Evolutionary conservation across 2,888 invertebrate genomes (phyloP).

Genomic region (Odontocolon sp.): DNA sequence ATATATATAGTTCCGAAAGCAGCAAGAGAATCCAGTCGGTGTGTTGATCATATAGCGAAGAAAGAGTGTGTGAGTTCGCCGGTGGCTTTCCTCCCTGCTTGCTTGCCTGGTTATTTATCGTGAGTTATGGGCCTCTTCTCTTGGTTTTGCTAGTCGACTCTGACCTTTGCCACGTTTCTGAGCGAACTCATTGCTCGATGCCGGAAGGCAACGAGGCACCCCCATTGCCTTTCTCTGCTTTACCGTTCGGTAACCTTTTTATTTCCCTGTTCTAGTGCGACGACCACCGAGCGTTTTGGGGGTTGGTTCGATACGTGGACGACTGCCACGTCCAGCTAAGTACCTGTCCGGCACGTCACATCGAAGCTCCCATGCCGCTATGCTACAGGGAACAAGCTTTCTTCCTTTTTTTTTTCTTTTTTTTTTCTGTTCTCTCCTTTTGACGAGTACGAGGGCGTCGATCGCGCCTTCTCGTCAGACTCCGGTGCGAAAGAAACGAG

Average conservation of each 20-base stretch:
- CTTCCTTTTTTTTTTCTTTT: background rate
- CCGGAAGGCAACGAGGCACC: background rate
- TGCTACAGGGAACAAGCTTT: slow-evolving; percentile 4
- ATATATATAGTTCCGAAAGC: too few species aligned
- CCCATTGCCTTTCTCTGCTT: background rate
- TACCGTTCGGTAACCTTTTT: background rate
- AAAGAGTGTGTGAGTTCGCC: slow-evolving; percentile 27
- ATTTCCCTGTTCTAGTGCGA: background rate
- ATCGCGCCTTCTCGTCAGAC: slow-evolving; percentile 7
- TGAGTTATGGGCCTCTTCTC: slow-evolving; percentile 38
- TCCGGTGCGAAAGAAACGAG: background rate
- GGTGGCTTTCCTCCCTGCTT: background rate
- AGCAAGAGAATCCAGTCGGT: too few species aligned
- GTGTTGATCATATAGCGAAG: too few species aligned
- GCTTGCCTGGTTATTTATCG: slow-evolving; percentile 38
- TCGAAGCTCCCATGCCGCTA: background rate
- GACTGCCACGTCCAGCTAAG: background rate
- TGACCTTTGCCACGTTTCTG: slow-evolving; percentile 25
- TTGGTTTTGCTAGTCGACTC: slow-evolving; percentile 27
- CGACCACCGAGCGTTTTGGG: background rate
- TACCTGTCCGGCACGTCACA: slow-evolving; percentile 47
- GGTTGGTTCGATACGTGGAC: background rate
- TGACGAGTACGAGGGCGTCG: slow-evolving; percentile 37
- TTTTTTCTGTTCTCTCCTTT: slow-evolving; percentile 4
- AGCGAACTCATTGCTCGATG: background rate